phyloP scores from a whole-genome alignment of 2,113 vertebrate genomes.

The Propithecus coquereli region DNA sequence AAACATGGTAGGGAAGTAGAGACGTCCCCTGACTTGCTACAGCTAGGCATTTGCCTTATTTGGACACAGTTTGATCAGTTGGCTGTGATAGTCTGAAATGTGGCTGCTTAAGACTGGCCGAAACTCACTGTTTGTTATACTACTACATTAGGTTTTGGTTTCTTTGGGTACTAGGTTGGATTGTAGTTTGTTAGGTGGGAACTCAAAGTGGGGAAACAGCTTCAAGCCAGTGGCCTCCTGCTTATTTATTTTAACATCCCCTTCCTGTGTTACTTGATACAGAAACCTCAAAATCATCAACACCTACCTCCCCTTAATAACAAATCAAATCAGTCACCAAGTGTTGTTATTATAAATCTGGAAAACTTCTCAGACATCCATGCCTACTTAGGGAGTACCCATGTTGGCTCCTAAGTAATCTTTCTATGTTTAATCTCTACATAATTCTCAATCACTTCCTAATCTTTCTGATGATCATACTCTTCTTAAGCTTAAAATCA shows the following conservation, averaged over 20 bases:
- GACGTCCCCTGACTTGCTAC: not conserved
- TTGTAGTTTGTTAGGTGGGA: not conserved
- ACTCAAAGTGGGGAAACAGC: not conserved
- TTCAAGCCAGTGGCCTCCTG: not conserved
- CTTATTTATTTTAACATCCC: not conserved
- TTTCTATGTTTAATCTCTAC: not conserved
- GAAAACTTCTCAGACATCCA: not conserved
- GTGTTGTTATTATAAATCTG: not conserved
- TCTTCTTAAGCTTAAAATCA: not conserved
- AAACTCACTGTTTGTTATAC: not conserved
- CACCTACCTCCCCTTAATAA: not conserved
- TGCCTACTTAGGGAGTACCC: not conserved
- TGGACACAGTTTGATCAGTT: not conserved
- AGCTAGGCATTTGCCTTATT: not conserved
- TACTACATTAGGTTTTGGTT: not conserved
- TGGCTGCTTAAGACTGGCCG: not conserved
- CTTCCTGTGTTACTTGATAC: not conserved
- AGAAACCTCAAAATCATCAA: not conserved
- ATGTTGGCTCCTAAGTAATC: not conserved
- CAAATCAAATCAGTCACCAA: not conserved
- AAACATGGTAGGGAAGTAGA: not conserved
- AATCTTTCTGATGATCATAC: not conserved
- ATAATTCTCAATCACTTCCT: not conserved
- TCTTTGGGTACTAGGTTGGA: not conserved
- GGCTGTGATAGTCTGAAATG: not conserved